A percentile compares a stretch with the other conserved stretches of the same genome.
These are phyloP conservation scores for Morus bassanus DNA, from an alignment of 2,797 vertebrate genomes.

Conservation along the genomic window DNA sequence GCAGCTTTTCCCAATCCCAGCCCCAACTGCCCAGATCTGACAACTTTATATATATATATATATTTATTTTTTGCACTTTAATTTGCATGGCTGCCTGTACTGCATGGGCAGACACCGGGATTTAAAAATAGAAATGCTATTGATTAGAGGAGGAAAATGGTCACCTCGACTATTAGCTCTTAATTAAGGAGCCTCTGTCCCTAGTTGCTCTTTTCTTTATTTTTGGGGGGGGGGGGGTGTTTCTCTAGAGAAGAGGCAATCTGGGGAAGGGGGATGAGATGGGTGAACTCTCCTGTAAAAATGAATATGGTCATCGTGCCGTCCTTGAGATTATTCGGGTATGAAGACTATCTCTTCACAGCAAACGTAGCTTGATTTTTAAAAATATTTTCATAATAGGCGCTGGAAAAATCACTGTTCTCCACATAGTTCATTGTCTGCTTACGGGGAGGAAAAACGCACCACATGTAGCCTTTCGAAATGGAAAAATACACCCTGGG, in stretches of 20 bases:
- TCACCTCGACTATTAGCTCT: neutral
- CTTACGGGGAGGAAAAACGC: neutral
- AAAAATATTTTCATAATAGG: neutral
- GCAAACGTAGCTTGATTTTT: neutral
- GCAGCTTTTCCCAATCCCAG: neutral
- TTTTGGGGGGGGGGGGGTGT: too few species aligned
- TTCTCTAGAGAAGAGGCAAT: neutral
- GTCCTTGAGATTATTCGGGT: neutral
- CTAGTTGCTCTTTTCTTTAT: neutral
- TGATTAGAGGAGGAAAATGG: neutral
- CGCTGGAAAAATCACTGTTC: neutral
- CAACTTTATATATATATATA: neutral
- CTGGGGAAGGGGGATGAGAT: neutral
- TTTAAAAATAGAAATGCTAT: neutral
- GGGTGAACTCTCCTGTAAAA: neutral
- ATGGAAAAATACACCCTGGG: neutral
- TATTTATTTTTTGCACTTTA: too few species aligned
- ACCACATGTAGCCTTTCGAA: neutral
- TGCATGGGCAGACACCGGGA: neutral
- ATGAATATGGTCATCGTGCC: neutral
- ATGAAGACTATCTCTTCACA: neutral
- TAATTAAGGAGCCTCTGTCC: constrained; percentile 8
- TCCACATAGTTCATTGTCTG: constrained; percentile 2
- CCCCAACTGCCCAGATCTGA: neutral
- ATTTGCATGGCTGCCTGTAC: neutral